These are phyloP conservation scores for Scaptodrosophila latifasciaeformis DNA, from an alignment of 2,888 invertebrate species.

Conservation along the genomic window DNA sequence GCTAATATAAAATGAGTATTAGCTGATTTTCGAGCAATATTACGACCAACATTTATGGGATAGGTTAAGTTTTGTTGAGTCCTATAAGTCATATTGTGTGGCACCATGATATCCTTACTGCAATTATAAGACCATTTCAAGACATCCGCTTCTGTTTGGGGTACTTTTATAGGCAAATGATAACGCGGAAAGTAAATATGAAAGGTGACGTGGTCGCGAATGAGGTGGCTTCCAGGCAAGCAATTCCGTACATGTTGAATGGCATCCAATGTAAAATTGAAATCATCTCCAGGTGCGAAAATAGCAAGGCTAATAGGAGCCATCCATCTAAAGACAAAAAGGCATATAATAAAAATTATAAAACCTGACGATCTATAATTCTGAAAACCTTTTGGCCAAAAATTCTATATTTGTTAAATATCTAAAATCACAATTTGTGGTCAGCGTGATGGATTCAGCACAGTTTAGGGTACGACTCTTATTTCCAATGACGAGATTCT, in stretches of 20 bases:
- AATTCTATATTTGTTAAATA: constrained; percentile 80
- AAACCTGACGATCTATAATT: too few relatives aligned
- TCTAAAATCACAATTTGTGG: constrained; percentile 82
- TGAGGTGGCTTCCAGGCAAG: constrained; percentile 74
- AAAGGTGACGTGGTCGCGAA: constrained; percentile 79
- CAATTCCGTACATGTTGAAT: constrained; percentile 79
- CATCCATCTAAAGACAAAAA: too few relatives aligned
- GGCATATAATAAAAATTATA: too few relatives aligned
- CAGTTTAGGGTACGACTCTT: constrained; percentile 75
- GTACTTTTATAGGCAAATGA: constrained; percentile 76
- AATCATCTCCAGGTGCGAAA: constrained; percentile 80
- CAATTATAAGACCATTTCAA: constrained; percentile 39
- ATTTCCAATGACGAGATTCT: constrained; percentile 78
- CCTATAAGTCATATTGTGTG: too few relatives aligned
- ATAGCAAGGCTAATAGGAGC: constrained; percentile 81
- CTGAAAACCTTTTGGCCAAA: constrained; percentile 76
- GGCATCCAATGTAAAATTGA: constrained; percentile 76
- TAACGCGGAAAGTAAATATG: constrained; percentile 79
- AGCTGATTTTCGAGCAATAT: constrained; percentile 86
- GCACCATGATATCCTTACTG: constrained; percentile 4
- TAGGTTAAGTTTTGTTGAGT: constrained; percentile 81
- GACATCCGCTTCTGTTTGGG: constrained; percentile 24
- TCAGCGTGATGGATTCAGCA: constrained; percentile 80
- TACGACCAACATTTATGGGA: constrained; percentile 90
- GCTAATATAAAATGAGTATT: constrained; percentile 86